Conservation (phyloP, 2,113 vertebrate species). For the Diadophis punctatus region DNA sequence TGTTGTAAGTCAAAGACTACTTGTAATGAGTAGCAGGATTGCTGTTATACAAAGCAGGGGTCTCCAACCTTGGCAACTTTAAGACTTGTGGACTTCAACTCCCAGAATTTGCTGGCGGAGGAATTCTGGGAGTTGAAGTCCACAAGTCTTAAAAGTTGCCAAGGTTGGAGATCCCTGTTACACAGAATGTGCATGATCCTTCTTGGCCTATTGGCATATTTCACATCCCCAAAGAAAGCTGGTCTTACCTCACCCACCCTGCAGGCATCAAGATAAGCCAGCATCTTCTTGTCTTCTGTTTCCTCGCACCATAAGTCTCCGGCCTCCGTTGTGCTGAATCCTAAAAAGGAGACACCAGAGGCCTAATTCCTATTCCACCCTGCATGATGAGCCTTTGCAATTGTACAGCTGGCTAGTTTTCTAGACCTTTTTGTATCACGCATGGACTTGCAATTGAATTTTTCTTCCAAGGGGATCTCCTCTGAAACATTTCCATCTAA, state of each 20-base stretch:
- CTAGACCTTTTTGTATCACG: neutral
- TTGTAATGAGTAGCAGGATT: neutral
- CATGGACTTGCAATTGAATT: neutral
- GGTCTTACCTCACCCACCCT: conserved; percentile 16
- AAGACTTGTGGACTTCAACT: too few species aligned
- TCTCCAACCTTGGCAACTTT: too few species aligned
- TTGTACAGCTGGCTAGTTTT: neutral
- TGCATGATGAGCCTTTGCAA: neutral
- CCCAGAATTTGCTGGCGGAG: too few species aligned
- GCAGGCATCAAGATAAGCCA: neutral
- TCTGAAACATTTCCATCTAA: neutral
- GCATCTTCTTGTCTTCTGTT: neutral
- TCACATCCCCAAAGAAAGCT: neutral
- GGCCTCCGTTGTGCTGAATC: neutral
- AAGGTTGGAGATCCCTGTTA: too few species aligned
- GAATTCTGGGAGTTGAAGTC: too few species aligned
- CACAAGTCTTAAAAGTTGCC: too few species aligned
- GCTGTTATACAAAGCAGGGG: neutral
- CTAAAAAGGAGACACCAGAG: neutral
- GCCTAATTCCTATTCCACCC: neutral
- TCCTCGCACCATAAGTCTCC: neutral
- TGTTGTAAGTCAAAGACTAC: too few species aligned
- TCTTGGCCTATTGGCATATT: neutral
- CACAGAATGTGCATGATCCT: too few species aligned
- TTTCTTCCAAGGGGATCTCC: neutral